Conservation (phyloP, 2,797 vertebrate genomes). For the Vespertilio murinus region DNA sequence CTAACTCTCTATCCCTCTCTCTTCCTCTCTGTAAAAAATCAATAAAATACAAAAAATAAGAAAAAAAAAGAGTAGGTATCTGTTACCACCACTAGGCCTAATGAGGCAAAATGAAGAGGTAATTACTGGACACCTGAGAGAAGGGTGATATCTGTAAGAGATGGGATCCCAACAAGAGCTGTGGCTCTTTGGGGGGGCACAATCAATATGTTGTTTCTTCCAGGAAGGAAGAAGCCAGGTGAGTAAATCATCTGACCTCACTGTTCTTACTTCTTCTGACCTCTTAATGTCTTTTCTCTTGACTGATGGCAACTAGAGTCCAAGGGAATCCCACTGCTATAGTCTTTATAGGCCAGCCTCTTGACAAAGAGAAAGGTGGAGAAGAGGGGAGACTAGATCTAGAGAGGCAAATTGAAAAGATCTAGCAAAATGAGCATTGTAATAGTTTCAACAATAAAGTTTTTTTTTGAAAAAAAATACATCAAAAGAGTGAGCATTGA, state of each 20-base stretch:
- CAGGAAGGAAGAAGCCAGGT: not conserved
- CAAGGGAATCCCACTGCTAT: not conserved
- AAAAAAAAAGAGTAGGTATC: not conserved
- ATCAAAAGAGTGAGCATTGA: not conserved
- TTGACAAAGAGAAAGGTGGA: not conserved
- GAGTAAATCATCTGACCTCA: not conserved
- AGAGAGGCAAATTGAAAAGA: not conserved
- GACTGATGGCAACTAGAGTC: not conserved
- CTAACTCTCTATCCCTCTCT: too few relatives aligned
- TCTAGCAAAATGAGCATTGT: not conserved
- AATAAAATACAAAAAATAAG: too few relatives aligned
- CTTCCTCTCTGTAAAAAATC: too few relatives aligned
- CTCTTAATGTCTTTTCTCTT: not conserved
- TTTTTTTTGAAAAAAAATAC: too few relatives aligned
- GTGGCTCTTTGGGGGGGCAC: not conserved
- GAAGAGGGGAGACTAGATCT: not conserved
- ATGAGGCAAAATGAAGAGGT: not conserved
- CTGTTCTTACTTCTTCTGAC: not conserved
- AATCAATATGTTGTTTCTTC: not conserved
- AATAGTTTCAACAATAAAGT: too few relatives aligned
- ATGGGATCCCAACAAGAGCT: not conserved
- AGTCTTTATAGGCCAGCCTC: not conserved
- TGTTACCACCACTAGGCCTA: not conserved
- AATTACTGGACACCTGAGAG: not conserved
- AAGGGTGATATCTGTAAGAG: not conserved